Base-by-base conservation (phyloP, 2,888 invertebrate species). In the Atethmia centrago region DNA sequence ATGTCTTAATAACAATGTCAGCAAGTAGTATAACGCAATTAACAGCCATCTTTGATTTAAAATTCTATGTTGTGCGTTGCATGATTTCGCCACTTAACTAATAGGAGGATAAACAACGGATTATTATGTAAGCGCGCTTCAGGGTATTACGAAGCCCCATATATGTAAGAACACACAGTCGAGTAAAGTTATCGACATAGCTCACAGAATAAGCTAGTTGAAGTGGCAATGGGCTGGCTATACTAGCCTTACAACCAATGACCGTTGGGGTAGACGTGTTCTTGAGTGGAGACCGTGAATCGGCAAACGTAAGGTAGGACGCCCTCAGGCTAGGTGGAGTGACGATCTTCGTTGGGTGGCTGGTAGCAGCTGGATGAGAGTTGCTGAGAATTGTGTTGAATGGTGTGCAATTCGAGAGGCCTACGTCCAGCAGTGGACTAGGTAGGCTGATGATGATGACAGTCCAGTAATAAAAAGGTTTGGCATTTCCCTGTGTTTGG, bases 121-220 rank as follows among this genome's bases (percentile, higher is more conserved):
- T 88, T 82, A 88, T 69, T 51, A 76, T 63, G 77, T 88, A 72
- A 83, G 76, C 71, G 80, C 61, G 72, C 77, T 69, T 83, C 74
- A 12, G 12, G 31, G 79, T 55, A 87, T 84, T 80, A 85, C 53
- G 85, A 87, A 87, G 68, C 87, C 87, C 10, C 36, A 36, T 59
- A 36, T n/a, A n/a, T 25, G 36, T 58, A n/a, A 2, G 3, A 1
- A 28, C 25, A 0, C 10, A 51, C 8, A 42, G 21, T 25, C 16
- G 2, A 40, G 21, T 14, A 19, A 55, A 19, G 9, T 19, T 56
- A 28, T 56, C 16, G 19, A 28, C 55, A 31, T 31, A 19, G 9
- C 28, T 56, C 28, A 4, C 28, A 56, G 28, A 56, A 31, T 56
- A 55, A 9, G 55, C 3, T 16, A 55, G 25, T 14, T 55, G 28